phyloP scores from a whole-genome alignment of 2,797 vertebrate species.

The Trachops cirrhosus region DNA sequence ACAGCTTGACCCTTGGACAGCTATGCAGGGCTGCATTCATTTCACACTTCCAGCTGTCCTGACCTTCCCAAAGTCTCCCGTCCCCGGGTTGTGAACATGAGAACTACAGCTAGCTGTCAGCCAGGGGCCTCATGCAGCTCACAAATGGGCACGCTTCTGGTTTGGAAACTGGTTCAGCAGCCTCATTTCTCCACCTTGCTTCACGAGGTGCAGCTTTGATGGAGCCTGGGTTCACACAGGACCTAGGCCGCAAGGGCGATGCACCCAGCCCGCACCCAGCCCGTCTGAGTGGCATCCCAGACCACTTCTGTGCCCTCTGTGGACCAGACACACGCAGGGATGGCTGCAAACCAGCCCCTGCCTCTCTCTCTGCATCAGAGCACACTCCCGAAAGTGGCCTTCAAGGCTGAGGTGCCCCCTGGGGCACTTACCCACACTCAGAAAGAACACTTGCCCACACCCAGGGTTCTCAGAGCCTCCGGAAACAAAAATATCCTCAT shows the following conservation, averaged over 20 bases:
- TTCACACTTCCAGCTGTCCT: conserved; percentile 87
- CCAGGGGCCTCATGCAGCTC: background rate
- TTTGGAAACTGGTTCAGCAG: conserved; percentile 65
- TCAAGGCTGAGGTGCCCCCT: background rate
- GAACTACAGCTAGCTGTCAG: background rate
- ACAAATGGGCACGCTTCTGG: conserved; percentile 53
- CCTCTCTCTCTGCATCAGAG: background rate
- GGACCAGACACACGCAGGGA: background rate
- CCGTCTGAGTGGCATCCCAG: background rate
- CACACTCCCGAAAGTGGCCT: background rate
- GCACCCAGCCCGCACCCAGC: background rate
- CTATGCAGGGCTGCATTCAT: conserved; percentile 86
- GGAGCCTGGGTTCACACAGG: conserved; percentile 56
- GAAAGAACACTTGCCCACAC: background rate
- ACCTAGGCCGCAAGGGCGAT: background rate
- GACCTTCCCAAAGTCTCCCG: conserved; percentile 49
- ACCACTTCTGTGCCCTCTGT: background rate
- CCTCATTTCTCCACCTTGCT: background rate
- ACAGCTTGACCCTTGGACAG: conserved; percentile 83
- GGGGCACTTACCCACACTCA: background rate
- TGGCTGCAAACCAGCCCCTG: background rate
- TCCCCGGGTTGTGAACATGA: conserved; percentile 18
- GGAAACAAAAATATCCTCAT: background rate
- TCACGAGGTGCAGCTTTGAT: conserved; percentile 44
- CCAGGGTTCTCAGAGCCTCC: background rate